Conservation (phyloP, 35 echinoderm and acorn worm species). For the Ophioderma brevispina region DNA sequence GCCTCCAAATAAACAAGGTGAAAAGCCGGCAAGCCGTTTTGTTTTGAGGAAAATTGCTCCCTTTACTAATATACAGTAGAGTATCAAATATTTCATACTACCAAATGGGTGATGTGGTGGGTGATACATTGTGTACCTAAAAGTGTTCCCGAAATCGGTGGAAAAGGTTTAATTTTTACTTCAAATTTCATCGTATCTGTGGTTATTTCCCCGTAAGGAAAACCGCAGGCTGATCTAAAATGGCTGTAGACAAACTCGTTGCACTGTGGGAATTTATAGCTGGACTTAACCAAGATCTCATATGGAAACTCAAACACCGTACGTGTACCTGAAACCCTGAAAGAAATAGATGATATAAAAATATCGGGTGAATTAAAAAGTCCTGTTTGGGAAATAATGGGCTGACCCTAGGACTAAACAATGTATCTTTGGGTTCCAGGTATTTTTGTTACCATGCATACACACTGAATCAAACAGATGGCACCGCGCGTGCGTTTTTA, state of each 20-base stretch:
- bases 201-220: neutral
- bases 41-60: neutral
- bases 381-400: too few species aligned
- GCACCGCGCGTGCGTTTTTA: too few species aligned
- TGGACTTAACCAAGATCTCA: neutral
- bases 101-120: neutral
- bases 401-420: too few species aligned
- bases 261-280: neutral
- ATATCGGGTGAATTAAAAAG: too few species aligned
- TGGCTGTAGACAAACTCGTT: neutral
- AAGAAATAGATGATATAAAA: too few species aligned
- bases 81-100: neutral
- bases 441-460: too few species aligned
- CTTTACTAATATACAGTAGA: neutral
- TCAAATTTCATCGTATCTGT: neutral
- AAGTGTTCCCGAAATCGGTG: neutral
- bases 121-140: neutral
- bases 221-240: neutral
- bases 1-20: too few species aligned
- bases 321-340: too few species aligned
- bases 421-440: too few species aligned
- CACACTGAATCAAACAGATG: too few species aligned
- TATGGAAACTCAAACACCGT: too few species aligned
- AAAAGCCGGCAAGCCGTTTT: neutral
- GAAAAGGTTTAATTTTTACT: neutral